Base-by-base conservation (phyloP, 2,113 vertebrate genomes). In the Vidua macroura region DNA sequence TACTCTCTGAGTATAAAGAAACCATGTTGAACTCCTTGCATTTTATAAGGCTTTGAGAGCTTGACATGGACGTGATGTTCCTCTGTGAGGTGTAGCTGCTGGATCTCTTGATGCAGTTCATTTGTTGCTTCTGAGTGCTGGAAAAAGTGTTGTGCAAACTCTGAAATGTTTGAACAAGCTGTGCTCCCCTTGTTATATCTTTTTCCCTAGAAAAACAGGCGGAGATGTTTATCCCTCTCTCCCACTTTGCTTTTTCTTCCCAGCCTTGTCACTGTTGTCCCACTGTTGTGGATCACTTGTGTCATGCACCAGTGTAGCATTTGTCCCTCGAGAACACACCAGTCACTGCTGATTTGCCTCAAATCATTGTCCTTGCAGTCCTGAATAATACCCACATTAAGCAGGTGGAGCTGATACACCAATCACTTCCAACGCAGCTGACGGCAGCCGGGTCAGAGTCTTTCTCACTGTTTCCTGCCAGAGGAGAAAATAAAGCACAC, bases 291-390 rank as follows among this genome's bases (percentile, higher is more conserved):
- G 67, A 64, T 81, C 44, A 31, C 33, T 56, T 77, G 81, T 93
- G 78, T 93, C 58, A 25, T 84, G 44, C 75, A 73, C 10, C 24
- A 30, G 56, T 41, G 66, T 89, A 78, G 10, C 9, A 21, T 79
- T 58, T 94, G 75, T 94, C 93, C 83, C 75, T 72, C 0, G 67
- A 95, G 90, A 92, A 41, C 4, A 12, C 44, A 81, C 44, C 55
- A 96, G 93, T 97, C 63, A 2, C 24, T 92, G 59, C 88, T 95
- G 63, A 49, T 91, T 96, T 95, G 83, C 85, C 74, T 93, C 77
- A 91, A 89, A 89, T 96, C 72, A 51, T 75, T 96, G 91, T 96
- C 88, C 95, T 95, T 95, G 88, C 46, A 89, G 68, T 87, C 91
- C 58, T 83, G 90, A 96, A 94, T 93, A 91, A 88, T 88, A 93